A percentile compares a stretch with the other conserved stretches of the same genome.
Conservation (phyloP, 2,888 invertebrate species). For the Tachystola acroxantha region DNA sequence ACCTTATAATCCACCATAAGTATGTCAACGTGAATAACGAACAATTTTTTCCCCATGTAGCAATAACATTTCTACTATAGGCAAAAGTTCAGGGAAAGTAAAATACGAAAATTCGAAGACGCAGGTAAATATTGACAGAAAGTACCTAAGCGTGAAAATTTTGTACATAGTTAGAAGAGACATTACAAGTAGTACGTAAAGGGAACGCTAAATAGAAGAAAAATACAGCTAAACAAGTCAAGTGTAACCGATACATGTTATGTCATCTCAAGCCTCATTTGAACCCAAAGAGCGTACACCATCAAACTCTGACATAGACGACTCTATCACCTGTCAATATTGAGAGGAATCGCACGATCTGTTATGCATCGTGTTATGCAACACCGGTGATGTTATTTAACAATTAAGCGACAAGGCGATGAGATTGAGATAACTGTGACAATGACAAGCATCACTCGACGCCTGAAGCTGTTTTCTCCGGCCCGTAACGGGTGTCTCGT, state of each 20-base stretch:
- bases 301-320: slow-evolving; percentile 27
- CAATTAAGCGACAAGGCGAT: slow-evolving; percentile 50
- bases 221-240: no score
- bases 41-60: no score
- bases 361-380: slow-evolving; percentile 37
- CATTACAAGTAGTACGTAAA: no score
- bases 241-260: no score
- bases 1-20: not conserved
- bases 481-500: slow-evolving; percentile 33
- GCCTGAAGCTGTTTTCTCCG: slow-evolving; percentile 30
- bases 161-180: no score
- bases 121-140: no score
- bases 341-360: slow-evolving; percentile 15
- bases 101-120: no score
- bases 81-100: no score
- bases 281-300: slow-evolving; percentile 28
- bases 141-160: no score
- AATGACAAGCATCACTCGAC: slow-evolving; percentile 29
- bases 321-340: slow-evolving; percentile 28
- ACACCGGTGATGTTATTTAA: slow-evolving; percentile 44
- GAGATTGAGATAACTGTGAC: slow-evolving; percentile 37
- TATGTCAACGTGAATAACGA: no score
- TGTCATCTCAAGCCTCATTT: slow-evolving; percentile 25
- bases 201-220: no score
- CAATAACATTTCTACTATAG: no score